Conservation (phyloP, 2,113 vertebrate genomes). For the Rattus rattus region DNA sequence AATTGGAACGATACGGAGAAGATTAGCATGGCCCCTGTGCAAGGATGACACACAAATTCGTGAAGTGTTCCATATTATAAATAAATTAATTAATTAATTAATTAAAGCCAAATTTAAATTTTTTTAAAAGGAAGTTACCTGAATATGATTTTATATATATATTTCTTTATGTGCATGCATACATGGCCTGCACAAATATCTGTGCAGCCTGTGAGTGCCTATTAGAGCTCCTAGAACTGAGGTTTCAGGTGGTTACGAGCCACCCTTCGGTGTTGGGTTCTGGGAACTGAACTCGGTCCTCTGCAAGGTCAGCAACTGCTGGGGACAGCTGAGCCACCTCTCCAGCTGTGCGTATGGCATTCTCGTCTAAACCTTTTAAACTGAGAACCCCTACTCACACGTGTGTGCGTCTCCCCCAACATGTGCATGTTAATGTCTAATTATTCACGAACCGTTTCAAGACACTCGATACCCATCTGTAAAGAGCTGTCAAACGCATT, state of each 20-base stretch:
- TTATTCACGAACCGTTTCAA: neutral
- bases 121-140: neutral
- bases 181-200: neutral
- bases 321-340: neutral
- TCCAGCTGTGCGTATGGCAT: neutral
- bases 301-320: neutral
- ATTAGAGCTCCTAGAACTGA: neutral
- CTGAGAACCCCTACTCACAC: neutral
- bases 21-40: no score
- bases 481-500: slow-evolving; percentile 13
- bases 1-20: no score
- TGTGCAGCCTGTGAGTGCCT: neutral
- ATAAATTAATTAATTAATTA: no score
- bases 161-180: neutral
- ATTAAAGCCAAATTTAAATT: neutral
- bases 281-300: neutral
- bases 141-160: neutral
- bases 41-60: no score
- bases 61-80: no score
- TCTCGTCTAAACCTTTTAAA: neutral
- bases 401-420: neutral
- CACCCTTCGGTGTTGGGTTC: neutral
- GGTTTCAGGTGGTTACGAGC: neutral
- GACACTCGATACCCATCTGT: neutral
- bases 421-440: neutral